Conservation (phyloP, 2,888 invertebrate species). For the Bugulina stolonifera region DNA sequence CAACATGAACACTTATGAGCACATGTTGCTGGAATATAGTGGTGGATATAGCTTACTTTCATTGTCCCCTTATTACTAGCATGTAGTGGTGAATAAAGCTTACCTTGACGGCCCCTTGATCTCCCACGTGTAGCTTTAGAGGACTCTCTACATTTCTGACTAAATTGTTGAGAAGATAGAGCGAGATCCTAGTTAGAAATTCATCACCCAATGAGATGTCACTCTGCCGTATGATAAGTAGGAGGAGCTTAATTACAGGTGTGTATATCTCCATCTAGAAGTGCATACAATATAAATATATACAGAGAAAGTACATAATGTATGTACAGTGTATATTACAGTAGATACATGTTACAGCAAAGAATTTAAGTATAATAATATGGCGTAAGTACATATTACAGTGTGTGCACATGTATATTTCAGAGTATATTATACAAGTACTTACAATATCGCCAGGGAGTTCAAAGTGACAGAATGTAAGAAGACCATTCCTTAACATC, state of each 20-base stretch:
- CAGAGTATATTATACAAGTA: neutral
- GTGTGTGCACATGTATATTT: neutral
- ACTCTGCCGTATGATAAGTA: conserved; percentile 66
- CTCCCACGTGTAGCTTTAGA: conserved; percentile 84
- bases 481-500: neutral
- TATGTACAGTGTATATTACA: neutral
- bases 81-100: conserved; percentile 27
- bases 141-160: conserved; percentile 92
- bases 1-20: no score
- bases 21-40: no score
- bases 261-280: conserved; percentile 81
- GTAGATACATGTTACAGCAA: neutral
- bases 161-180: conserved; percentile 86
- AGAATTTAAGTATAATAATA: neutral
- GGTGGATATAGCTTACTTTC: conserved; percentile 40
- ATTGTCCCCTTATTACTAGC: neutral
- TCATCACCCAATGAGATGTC: conserved; percentile 70
- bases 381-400: neutral
- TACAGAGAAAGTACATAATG: neutral
- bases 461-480: conserved; percentile 4
- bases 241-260: conserved; percentile 72
- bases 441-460: conserved; percentile 21
- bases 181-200: conserved; percentile 88
- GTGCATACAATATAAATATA: conserved; percentile 27
- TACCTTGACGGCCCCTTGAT: conserved; percentile 67